Base-by-base conservation (phyloP, 1,140 invertebrate species). In the Drosophila hydei region DNA sequence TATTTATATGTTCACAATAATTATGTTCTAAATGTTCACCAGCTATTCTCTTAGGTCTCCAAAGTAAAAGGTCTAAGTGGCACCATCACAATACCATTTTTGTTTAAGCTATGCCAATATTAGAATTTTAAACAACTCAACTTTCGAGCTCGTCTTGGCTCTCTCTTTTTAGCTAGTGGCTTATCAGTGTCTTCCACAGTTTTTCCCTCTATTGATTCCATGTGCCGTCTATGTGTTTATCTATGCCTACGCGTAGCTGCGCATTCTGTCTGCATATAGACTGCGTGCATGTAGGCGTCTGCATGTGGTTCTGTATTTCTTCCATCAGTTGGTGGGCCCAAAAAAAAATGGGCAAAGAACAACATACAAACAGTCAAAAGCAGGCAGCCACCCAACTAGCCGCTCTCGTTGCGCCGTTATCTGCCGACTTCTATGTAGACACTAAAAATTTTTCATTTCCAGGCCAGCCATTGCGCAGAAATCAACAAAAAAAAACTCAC, bases 361-460 rank as follows among this genome's bases (percentile, higher is more conserved):
- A 58, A 65, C 64, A 71, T 67, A 83, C 75, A 81, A 79, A 79
- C 72, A 85, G 80, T 84, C 80, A 84, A 85, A 75, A 84, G 80
- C 80, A 85, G 76, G 69, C 80, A 77, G 72, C 63, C 55, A 64
- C 45, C 56, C 55, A 47, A 40, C 30, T 33, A 18, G 36, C 25
- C 33, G 38, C 56, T 18, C 42, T 27, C 59, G 42, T 42, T 65
- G 33, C 16, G 30, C 30, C 54, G 80, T 75, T 85, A 87, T 87
- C 70, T 68, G 70, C 62, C 54, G 74, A 65, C 65, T 87, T 81
- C 77, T 87, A 87, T 85, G 80, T 87, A 87, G 80, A 85, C 81
- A 80, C 80, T 87, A 77, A 85, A 84, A 87, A 85, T 64, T 85
- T 85, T 87, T 85, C 80, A 85, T 87, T 87, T 87, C 63, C 74